phyloP scores from a whole-genome alignment of 2,113 vertebrate species.

The Cynocephalus volans region DNA sequence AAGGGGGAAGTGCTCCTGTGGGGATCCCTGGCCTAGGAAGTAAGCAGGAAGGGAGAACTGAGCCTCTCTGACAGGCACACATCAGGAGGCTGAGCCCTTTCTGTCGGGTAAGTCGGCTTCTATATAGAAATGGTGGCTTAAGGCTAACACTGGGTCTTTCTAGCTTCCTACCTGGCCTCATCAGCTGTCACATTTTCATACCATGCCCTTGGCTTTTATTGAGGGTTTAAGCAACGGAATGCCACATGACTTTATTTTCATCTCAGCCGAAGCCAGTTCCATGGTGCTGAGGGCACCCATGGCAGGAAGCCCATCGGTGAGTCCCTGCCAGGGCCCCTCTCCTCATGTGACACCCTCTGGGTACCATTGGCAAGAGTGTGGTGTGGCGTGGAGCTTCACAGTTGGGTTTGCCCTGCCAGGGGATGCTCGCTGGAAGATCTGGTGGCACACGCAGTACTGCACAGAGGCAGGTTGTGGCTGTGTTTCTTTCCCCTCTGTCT shows the following conservation, averaged over 20 bases:
- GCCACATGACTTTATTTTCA: not conserved
- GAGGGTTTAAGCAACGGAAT: not conserved
- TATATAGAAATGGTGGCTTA: not conserved
- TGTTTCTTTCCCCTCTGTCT: not conserved
- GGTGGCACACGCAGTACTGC: accelerated
- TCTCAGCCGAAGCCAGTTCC: not conserved
- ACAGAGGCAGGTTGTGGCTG: not conserved
- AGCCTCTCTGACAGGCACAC: not conserved
- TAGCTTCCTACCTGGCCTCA: not conserved
- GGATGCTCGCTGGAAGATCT: not conserved
- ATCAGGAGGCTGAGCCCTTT: not conserved
- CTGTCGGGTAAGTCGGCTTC: not conserved
- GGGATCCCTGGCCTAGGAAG: too few relatives aligned
- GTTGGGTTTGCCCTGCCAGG: not conserved
- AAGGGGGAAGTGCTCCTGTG: too few relatives aligned
- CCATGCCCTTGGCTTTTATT: not conserved
- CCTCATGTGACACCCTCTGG: not conserved
- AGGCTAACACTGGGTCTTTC: not conserved
- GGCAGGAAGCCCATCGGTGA: too few relatives aligned
- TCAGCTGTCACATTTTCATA: not conserved
- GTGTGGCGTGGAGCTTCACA: not conserved
- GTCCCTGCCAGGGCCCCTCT: not conserved
- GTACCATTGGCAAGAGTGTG: not conserved
- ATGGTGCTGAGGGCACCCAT: too few relatives aligned
- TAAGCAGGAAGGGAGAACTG: not conserved